These are phyloP conservation scores for Sinelater perroti DNA, from an alignment of 2,888 invertebrate genomes.

Conservation along the genomic window DNA sequence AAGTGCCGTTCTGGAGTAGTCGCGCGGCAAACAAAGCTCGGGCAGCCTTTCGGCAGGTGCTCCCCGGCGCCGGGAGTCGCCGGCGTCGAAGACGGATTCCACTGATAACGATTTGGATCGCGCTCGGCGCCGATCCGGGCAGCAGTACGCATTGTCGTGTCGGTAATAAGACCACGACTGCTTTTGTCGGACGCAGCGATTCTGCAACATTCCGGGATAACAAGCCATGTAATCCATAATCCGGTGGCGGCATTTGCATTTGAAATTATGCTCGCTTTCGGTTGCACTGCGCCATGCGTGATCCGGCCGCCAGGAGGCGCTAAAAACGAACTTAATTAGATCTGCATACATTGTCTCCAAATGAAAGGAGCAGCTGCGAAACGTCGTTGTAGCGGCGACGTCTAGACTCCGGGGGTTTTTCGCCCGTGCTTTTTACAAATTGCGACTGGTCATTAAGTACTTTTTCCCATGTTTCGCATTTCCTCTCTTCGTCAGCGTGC, in stretches of 20 bases:
- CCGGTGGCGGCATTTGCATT: slow-evolving; percentile 20
- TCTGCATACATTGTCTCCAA: slow-evolving; percentile 28
- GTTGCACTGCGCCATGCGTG: slow-evolving; percentile 23
- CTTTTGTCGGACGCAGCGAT: not conserved
- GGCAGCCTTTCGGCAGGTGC: slow-evolving; percentile 8
- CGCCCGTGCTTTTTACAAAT: not conserved
- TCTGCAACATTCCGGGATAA: slow-evolving; percentile 13
- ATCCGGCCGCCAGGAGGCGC: slow-evolving; percentile 21
- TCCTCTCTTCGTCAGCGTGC: too few relatives aligned
- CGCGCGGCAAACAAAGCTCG: slow-evolving; percentile 21
- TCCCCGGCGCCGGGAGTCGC: not conserved
- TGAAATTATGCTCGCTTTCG: slow-evolving; percentile 21
- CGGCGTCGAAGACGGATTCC: slow-evolving; percentile 3
- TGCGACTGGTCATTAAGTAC: not conserved
- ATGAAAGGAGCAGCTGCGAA: slow-evolving; percentile 32
- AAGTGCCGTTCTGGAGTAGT: slow-evolving; percentile 21
- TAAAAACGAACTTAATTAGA: slow-evolving; percentile 32
- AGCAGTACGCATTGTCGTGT: not conserved
- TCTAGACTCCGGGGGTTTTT: slow-evolving; percentile 8
- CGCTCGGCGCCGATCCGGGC: not conserved
- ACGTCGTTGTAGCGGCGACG: slow-evolving; percentile 8
- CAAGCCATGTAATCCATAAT: slow-evolving; percentile 22
- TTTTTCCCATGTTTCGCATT: not conserved
- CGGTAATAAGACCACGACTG: not conserved
- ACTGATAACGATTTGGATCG: not conserved